Evolutionary conservation across 2,888 invertebrate species (phyloP).

Genomic region (Cataglyphis rosenhaueri): DNA sequence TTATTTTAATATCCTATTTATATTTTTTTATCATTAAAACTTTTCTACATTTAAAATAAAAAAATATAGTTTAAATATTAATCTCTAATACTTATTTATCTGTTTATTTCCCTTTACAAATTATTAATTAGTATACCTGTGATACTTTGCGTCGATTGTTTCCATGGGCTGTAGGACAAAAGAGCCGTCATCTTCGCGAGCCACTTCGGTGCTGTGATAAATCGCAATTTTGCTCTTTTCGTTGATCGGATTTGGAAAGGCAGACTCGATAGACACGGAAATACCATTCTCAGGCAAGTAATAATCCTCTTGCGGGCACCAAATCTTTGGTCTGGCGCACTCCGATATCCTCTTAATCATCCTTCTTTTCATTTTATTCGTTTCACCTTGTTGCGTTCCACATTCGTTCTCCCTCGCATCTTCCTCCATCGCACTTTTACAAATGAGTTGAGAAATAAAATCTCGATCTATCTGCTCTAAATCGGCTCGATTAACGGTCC

Average conservation of each 20-base stretch:
- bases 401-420: not conserved
- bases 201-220: slow-evolving; percentile 64
- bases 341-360: slow-evolving; percentile 59
- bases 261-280: slow-evolving; percentile 74
- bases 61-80: not conserved
- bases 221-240: slow-evolving; percentile 49
- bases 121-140: slow-evolving; percentile 67
- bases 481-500: not conserved
- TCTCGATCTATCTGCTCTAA: slow-evolving; percentile 11
- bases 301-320: slow-evolving; percentile 70
- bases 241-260: slow-evolving; percentile 36
- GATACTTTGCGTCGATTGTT: slow-evolving; percentile 52
- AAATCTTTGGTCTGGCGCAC: slow-evolving; percentile 69
- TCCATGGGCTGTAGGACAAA: slow-evolving; percentile 64
- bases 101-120: not conserved
- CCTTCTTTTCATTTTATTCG: slow-evolving; percentile 4
- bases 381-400: not conserved
- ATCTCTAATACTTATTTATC: not conserved
- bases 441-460: not conserved
- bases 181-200: slow-evolving; percentile 50
- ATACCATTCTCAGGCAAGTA: slow-evolving; percentile 67
- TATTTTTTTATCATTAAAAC: not conserved
- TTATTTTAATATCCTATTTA: not conserved
- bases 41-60: not conserved
- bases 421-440: not conserved